These are phyloP conservation scores for Prionailurus viverrinus DNA, from an alignment of 2,113 vertebrate species.

Conservation along the genomic window DNA sequence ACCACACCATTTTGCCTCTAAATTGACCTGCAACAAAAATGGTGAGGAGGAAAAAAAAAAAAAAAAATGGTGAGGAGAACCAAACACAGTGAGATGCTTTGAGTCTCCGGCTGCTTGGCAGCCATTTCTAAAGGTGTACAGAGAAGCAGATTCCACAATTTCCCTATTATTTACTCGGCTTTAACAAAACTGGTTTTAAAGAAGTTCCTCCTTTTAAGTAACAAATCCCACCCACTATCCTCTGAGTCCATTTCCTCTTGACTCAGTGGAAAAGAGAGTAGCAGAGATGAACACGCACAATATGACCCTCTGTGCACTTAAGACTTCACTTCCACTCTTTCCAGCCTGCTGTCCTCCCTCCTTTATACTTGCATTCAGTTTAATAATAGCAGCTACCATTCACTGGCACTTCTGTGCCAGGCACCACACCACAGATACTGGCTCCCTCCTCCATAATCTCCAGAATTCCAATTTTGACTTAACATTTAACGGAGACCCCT, in stretches of 20 bases:
- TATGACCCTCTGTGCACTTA: background rate
- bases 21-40: slow-evolving; percentile 6
- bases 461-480: background rate
- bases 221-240: slow-evolving; percentile 14
- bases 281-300: slow-evolving; percentile 28
- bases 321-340: slow-evolving; percentile 30
- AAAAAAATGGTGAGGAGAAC: background rate
- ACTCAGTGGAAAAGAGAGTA: background rate
- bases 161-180: slow-evolving; percentile 21
- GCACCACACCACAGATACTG: background rate
- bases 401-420: slow-evolving; percentile 9
- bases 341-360: slow-evolving; percentile 27
- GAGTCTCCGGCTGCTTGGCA: background rate
- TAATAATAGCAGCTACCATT: slow-evolving; percentile 10
- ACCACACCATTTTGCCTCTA: background rate
- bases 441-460: background rate
- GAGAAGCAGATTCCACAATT: slow-evolving; percentile 30
- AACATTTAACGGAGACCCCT: background rate
- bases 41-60: background rate
- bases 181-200: slow-evolving; percentile 49
- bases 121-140: background rate
- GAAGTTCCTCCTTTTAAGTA: slow-evolving; percentile 60
- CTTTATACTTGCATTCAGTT: background rate
- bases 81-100: background rate
- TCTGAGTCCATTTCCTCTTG: slow-evolving; percentile 63